Percentiles rank a stretch among this genome's conserved stretches.
Evolutionary conservation across 2,888 invertebrate genomes (phyloP).

Genomic region (Geophilus truncorum): DNA sequence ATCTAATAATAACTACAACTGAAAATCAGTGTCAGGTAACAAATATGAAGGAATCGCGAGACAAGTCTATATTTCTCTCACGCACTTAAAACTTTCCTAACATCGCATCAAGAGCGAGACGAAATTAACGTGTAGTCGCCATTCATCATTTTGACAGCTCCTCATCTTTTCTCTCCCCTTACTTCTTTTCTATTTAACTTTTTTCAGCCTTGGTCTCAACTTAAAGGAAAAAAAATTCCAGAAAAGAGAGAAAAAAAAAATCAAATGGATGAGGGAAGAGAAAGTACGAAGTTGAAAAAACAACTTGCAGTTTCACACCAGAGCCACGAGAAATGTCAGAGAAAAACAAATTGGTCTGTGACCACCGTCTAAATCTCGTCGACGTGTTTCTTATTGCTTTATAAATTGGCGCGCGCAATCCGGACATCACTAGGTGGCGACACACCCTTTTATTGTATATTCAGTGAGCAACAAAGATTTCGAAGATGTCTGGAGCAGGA

Average conservation of each 20-base stretch:
- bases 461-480: conserved; percentile 12
- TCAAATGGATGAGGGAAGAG: neutral
- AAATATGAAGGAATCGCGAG: conserved; percentile 3
- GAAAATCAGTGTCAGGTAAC: conserved; percentile 17
- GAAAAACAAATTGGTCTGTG: conserved; percentile 2
- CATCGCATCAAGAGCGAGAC: conserved; percentile 25
- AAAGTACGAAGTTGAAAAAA: neutral
- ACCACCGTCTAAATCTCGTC: neutral
- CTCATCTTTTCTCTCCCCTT: conserved; percentile 18
- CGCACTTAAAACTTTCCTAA: conserved; percentile 20
- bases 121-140: conserved; percentile 27
- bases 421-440: neutral
- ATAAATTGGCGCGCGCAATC: neutral
- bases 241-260: neutral
- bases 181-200: neutral
- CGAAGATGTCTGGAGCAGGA: conserved; percentile 8
- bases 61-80: conserved; percentile 22
- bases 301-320: conserved; percentile 13
- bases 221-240: neutral
- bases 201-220: neutral
- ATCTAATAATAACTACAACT: conserved; percentile 7
- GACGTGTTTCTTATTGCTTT: neutral
- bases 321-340: conserved; percentile 3
- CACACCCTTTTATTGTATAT: conserved; percentile 11
- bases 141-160: conserved; percentile 21